These are phyloP conservation scores for Euthynnus affinis DNA, from an alignment of 2,797 vertebrate genomes.

Conservation along the genomic window DNA sequence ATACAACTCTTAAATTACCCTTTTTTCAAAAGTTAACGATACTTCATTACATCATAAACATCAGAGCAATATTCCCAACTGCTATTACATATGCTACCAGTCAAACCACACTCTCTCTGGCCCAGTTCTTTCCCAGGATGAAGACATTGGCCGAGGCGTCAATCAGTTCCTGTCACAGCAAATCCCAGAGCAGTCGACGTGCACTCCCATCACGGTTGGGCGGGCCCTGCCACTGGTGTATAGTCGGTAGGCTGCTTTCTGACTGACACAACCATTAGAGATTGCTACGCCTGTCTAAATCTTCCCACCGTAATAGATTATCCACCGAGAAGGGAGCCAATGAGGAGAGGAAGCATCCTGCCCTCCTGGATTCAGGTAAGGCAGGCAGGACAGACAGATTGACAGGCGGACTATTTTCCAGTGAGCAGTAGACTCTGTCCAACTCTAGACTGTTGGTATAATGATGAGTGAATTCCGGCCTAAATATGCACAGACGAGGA, in stretches of 20 bases:
- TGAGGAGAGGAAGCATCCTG: conserved; percentile 49
- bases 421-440: conserved; percentile 66
- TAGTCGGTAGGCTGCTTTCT: conserved; percentile 44
- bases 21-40: neutral
- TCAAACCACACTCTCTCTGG: neutral
- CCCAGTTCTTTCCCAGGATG: conserved; percentile 33
- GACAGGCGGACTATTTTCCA: conserved; percentile 71
- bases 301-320: conserved; percentile 72
- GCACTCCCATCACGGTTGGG: conserved; percentile 37
- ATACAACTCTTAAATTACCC: no score
- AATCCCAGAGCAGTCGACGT: conserved; percentile 38
- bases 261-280: conserved; percentile 82
- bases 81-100: neutral
- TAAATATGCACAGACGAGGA: conserved; percentile 69
- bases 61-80: neutral
- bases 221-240: conserved; percentile 26
- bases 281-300: conserved; percentile 78
- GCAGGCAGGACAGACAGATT: conserved; percentile 55
- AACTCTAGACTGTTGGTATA: conserved; percentile 37
- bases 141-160: conserved; percentile 55
- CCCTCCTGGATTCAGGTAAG: conserved; percentile 56
- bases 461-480: conserved; percentile 67
- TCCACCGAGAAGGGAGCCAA: conserved; percentile 52
- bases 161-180: conserved; percentile 48
- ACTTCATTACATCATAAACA: conserved; percentile 15